A percentile compares a stretch with the other conserved stretches of the same genome.
Conservation (phyloP, 2,797 vertebrate genomes). For the Chloroceryle amazona region DNA sequence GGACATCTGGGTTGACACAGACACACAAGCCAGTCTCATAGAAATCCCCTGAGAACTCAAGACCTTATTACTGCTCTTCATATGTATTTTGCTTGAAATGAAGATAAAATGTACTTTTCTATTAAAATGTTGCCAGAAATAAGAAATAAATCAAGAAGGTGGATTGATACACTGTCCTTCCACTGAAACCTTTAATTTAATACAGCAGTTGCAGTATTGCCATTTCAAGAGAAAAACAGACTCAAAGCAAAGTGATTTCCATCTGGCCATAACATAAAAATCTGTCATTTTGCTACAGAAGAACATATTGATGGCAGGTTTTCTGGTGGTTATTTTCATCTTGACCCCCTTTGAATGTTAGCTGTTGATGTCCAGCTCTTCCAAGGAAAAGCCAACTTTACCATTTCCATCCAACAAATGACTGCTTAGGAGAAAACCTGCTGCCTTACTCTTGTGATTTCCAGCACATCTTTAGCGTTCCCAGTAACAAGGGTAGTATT, state of each 20-base stretch:
- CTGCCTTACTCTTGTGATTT: neutral
- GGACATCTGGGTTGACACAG: neutral
- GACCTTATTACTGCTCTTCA: neutral
- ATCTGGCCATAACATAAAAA: neutral
- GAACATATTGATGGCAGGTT: neutral
- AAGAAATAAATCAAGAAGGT: neutral
- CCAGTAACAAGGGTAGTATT: neutral
- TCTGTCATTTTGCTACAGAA: neutral
- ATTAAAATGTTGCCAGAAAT: neutral
- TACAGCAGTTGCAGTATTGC: neutral
- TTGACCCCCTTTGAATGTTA: neutral
- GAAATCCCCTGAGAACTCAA: neutral
- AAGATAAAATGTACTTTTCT: neutral
- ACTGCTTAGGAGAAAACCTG: neutral
- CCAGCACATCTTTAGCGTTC: neutral
- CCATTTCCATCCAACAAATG: neutral
- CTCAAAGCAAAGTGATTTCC: neutral
- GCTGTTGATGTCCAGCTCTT: neutral
- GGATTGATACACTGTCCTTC: neutral
- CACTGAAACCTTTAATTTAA: neutral
- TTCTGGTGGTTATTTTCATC: neutral
- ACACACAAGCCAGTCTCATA: neutral
- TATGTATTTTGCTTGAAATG: neutral
- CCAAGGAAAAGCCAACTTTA: neutral
- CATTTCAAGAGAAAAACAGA: conserved; percentile 6